Conservation (phyloP, 2,113 vertebrate species). For the Cheilinus undulatus region DNA sequence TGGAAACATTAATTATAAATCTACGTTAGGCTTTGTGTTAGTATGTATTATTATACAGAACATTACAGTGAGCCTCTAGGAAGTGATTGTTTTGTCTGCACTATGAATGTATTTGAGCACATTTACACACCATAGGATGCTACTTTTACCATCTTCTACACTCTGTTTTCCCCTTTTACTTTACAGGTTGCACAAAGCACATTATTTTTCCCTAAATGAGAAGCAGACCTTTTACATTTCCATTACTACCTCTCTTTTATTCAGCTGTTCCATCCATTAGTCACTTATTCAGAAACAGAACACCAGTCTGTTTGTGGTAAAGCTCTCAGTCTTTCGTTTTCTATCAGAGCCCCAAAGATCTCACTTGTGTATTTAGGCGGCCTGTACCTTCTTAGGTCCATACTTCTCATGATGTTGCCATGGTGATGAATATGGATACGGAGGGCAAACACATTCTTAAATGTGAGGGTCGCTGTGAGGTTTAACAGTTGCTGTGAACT, state of each 20-base stretch:
- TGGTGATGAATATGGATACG: constrained; percentile 52
- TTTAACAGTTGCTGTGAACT: constrained; percentile 12
- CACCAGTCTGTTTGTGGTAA: constrained; percentile 27
- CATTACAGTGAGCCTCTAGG: constrained; percentile 36
- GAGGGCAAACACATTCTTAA: neutral
- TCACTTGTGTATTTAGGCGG: constrained; percentile 41
- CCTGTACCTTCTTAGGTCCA: constrained; percentile 3
- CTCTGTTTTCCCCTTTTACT: constrained; percentile 10
- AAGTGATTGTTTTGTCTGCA: constrained; percentile 66
- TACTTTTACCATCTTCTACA: constrained; percentile 16
- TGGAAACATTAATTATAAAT: constrained; percentile 3
- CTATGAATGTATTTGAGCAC: constrained; percentile 71
- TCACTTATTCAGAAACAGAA: constrained; percentile 8
- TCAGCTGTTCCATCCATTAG: constrained; percentile 16
- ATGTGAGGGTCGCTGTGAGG: constrained; percentile 23
- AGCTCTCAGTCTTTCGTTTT: constrained; percentile 2
- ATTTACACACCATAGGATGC: constrained; percentile 19
- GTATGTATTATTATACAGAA: constrained; percentile 53
- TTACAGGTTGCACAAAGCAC: neutral
- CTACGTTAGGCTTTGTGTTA: constrained; percentile 24
- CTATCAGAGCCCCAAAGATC: constrained; percentile 3
- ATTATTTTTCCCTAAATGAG: neutral
- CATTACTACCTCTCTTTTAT: constrained; percentile 68
- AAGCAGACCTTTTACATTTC: constrained; percentile 14
- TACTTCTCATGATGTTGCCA: constrained; percentile 11